Conservation (phyloP, 2,797 vertebrate species). For the Enteromius afrohamiltoni region DNA sequence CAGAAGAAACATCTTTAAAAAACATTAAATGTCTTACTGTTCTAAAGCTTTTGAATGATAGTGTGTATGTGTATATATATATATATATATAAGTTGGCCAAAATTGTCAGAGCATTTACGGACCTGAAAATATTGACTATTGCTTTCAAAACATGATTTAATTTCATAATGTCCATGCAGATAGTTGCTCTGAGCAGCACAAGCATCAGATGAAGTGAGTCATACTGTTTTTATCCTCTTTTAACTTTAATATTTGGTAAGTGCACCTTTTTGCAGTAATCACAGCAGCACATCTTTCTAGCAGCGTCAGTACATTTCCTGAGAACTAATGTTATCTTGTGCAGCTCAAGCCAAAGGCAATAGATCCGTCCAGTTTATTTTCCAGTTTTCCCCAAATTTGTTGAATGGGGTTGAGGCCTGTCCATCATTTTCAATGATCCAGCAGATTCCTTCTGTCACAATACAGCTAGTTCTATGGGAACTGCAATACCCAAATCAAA, state of each 20-base stretch:
- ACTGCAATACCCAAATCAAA: neutral
- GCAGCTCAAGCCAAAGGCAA: neutral
- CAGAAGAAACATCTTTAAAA: too few species aligned
- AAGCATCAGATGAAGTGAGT: neutral
- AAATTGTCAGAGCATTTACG: neutral
- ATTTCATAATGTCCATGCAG: neutral
- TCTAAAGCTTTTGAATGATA: too few species aligned
- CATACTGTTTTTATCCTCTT: neutral
- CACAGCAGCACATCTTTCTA: too few species aligned
- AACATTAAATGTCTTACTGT: too few species aligned
- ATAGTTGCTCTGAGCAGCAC: neutral
- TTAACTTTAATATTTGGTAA: neutral
- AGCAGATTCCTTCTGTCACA: neutral
- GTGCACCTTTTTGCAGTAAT: too few species aligned
- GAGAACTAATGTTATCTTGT: neutral
- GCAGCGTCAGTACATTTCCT: too few species aligned
- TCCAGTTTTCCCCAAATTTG: neutral
- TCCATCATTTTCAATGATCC: neutral
- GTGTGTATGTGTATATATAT: too few species aligned
- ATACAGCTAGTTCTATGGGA: neutral
- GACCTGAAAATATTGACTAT: too few species aligned
- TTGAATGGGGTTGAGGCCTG: neutral
- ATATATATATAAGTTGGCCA: neutral
- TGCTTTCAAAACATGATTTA: too few species aligned
- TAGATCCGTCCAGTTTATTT: neutral